These are phyloP conservation scores for Tetramorium bicarinatum DNA, from an alignment of 2,888 invertebrate genomes.

Conservation along the genomic window DNA sequence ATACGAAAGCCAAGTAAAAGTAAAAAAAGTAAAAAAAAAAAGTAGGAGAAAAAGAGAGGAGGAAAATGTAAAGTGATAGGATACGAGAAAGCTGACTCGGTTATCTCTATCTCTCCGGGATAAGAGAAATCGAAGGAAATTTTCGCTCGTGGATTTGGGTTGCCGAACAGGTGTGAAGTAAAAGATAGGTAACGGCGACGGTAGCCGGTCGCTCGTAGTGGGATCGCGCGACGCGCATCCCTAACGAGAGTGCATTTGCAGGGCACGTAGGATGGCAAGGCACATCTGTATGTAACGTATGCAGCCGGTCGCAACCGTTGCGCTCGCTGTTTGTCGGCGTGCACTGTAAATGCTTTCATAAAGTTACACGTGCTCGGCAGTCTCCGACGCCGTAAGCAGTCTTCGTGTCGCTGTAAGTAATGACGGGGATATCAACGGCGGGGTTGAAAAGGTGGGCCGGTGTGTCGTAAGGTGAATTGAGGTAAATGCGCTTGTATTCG, in stretches of 20 bases:
- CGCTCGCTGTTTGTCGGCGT: slow-evolving; percentile 33
- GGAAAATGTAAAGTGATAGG: slow-evolving; percentile 1
- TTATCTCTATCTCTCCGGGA: neutral
- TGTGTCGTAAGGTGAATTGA: slow-evolving; percentile 36
- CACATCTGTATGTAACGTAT: slow-evolving; percentile 45
- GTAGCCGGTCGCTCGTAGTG: slow-evolving; percentile 1
- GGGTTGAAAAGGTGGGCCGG: slow-evolving; percentile 16
- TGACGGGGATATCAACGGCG: slow-evolving; percentile 43
- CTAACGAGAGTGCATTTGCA: slow-evolving; percentile 36
- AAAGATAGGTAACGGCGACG: neutral
- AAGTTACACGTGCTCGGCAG: slow-evolving; percentile 42
- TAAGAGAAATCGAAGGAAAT: slow-evolving; percentile 18
- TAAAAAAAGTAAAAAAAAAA: neutral
- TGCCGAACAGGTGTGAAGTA: slow-evolving; percentile 21
- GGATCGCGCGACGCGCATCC: slow-evolving; percentile 37
- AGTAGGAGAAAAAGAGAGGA: no score
- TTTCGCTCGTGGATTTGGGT: neutral
- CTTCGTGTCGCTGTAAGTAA: slow-evolving; percentile 35
- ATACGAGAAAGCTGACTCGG: neutral
- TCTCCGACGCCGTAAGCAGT: neutral
- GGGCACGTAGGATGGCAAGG: neutral
- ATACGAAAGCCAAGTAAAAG: neutral
- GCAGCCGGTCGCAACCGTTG: slow-evolving; percentile 27
- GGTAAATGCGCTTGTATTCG: slow-evolving; percentile 28
- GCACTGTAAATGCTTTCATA: slow-evolving; percentile 44